Evolutionary conservation across 2,797 vertebrate species (phyloP).

Genomic region (Tolypeutes matacus): DNA sequence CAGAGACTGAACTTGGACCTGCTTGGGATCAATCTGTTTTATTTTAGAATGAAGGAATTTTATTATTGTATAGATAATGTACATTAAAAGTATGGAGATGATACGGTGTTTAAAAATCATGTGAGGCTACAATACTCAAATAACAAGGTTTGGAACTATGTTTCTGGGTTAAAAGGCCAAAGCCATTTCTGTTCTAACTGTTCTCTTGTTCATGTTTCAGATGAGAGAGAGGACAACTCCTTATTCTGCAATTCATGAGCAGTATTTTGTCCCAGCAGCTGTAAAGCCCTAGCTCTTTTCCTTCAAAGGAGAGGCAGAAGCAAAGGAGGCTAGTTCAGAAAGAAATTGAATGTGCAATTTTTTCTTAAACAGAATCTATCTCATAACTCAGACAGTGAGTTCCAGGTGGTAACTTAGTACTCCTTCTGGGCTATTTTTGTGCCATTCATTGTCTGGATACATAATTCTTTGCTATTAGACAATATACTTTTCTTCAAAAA

Average conservation of each 20-base stretch:
- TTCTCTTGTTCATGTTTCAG: conserved; percentile 58
- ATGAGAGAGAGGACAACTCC: conserved; percentile 12
- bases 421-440: conserved; percentile 69
- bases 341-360: too few relatives aligned
- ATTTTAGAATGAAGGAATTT: background rate
- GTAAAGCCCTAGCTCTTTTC: too few relatives aligned
- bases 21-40: conserved; percentile 50
- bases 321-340: too few relatives aligned
- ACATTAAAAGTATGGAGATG: too few relatives aligned
- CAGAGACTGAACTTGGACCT: conserved; percentile 51
- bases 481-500: conserved; percentile 75
- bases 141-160: conserved; percentile 71
- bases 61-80: too few relatives aligned
- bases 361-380: too few relatives aligned
- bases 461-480: conserved; percentile 74
- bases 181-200: conserved; percentile 79
- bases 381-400: background rate
- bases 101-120: too few relatives aligned
- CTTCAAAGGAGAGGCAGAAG: too few relatives aligned
- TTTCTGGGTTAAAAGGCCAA: conserved; percentile 81
- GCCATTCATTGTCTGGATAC: conserved; percentile 75
- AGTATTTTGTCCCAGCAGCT: conserved; percentile 31
- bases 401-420: conserved; percentile 46
- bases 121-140: conserved; percentile 58
- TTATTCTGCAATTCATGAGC: conserved; percentile 57